Conservation (phyloP, 1,140 invertebrate species). For the Euura saliciscinereae region DNA sequence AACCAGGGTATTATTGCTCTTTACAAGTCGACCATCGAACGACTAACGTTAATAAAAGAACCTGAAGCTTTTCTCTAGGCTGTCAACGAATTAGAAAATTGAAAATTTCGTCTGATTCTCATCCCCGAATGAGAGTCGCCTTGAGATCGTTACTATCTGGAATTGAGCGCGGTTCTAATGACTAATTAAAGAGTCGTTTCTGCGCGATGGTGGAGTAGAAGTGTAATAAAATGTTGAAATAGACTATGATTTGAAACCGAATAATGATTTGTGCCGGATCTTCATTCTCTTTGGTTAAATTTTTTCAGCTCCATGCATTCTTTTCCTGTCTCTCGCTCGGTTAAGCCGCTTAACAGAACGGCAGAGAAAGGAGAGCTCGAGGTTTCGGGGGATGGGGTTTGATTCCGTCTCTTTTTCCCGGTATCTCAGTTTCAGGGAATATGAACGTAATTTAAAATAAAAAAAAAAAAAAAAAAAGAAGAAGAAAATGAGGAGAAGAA, state of each 20-base stretch:
- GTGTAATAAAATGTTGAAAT: not conserved
- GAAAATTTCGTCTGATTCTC: no score
- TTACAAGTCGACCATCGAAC: no score
- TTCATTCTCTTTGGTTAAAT: not conserved
- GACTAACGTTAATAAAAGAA: no score
- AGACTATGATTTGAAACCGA: not conserved
- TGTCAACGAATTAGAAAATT: no score
- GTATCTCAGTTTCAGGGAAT: not conserved
- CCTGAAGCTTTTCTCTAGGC: no score
- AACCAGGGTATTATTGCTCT: no score
- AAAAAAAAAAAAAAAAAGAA: not conserved
- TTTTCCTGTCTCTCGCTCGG: not conserved
- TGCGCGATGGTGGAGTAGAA: no score
- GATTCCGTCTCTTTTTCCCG: not conserved
- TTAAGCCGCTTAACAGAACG: slow-evolving; percentile 1
- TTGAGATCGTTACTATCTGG: no score
- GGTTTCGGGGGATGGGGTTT: not conserved
- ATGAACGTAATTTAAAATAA: not conserved
- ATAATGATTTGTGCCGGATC: not conserved
- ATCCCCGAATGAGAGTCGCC: no score
- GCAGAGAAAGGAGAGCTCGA: not conserved
- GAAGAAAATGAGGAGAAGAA: not conserved
- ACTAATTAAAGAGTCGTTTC: no score
- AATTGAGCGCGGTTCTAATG: no score
- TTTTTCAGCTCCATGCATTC: not conserved